Evolutionary conservation across 1,140 invertebrate genomes (phyloP).

Genomic region (Megathymus violae): DNA sequence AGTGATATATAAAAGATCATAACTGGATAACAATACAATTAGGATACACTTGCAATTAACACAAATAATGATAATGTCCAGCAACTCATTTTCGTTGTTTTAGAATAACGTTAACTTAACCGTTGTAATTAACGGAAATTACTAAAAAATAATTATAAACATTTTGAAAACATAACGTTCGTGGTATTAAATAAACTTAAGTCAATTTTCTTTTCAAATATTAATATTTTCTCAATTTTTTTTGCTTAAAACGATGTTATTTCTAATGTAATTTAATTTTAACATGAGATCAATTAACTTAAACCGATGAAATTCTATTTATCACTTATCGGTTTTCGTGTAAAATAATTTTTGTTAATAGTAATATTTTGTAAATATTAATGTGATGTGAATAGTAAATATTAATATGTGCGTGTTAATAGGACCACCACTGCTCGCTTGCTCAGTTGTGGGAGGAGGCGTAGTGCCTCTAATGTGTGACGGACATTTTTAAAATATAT

Average conservation of each 20-base stretch:
- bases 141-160: background rate
- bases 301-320: slow-evolving; percentile 23
- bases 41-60: background rate
- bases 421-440: too few species aligned
- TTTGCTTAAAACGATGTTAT: slow-evolving; percentile 5
- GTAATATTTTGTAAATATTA: background rate
- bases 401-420: too few species aligned
- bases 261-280: slow-evolving; percentile 17
- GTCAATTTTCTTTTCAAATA: background rate
- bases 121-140: background rate
- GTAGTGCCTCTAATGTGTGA: too few species aligned
- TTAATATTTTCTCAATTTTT: too few species aligned
- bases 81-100: too few species aligned
- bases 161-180: too few species aligned
- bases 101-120: too few species aligned
- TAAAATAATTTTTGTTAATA: background rate
- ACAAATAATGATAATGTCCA: too few species aligned
- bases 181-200: slow-evolving; percentile 6
- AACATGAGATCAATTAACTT: slow-evolving; percentile 26
- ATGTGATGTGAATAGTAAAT: too few species aligned
- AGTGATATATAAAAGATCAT: background rate
- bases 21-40: background rate
- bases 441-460: too few species aligned
- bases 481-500: too few species aligned
- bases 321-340: slow-evolving; percentile 15